These are phyloP conservation scores for Heliocidaris erythrogramma DNA, from an alignment of 35 echinoderm and acorn worm species.

Conservation along the genomic window DNA sequence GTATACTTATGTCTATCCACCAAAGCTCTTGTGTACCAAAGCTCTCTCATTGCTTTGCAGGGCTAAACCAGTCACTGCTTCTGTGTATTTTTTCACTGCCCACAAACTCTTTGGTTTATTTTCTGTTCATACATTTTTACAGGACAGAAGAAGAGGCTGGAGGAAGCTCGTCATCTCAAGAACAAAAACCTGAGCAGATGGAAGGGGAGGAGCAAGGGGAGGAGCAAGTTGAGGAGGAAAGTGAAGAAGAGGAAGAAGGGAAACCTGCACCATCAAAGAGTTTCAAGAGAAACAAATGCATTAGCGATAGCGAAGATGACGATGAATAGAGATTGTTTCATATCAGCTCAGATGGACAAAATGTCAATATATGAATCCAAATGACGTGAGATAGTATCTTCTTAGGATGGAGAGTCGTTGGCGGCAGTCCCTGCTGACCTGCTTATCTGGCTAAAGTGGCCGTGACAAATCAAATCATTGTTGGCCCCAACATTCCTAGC, in stretches of 20 bases:
- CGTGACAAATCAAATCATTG: no score
- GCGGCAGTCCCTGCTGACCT: no score
- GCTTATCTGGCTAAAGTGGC: no score
- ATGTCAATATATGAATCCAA: background rate
- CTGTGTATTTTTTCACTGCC: background rate
- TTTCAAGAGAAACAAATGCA: background rate
- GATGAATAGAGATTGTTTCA: background rate
- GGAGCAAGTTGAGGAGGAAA: background rate
- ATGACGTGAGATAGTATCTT: background rate
- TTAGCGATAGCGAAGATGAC: background rate
- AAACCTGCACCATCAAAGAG: background rate
- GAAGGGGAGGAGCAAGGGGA: slow-evolving; percentile 6
- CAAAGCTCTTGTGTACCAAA: background rate
- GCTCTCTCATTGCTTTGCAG: background rate
- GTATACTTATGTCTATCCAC: background rate
- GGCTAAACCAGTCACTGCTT: background rate
- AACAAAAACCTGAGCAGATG: background rate
- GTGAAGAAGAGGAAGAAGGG: background rate
- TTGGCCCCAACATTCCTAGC: no score
- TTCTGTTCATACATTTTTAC: background rate
- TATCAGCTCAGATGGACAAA: background rate
- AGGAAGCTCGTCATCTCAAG: slow-evolving; percentile 9
- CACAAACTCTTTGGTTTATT: background rate
- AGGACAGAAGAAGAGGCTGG: slow-evolving; percentile 6
- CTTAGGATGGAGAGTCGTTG: background rate